Percentiles rank a stretch among this genome's conserved stretches.
phyloP scores from a whole-genome alignment of 2,888 invertebrate species.

The Drosophila parthenogenetica region DNA sequence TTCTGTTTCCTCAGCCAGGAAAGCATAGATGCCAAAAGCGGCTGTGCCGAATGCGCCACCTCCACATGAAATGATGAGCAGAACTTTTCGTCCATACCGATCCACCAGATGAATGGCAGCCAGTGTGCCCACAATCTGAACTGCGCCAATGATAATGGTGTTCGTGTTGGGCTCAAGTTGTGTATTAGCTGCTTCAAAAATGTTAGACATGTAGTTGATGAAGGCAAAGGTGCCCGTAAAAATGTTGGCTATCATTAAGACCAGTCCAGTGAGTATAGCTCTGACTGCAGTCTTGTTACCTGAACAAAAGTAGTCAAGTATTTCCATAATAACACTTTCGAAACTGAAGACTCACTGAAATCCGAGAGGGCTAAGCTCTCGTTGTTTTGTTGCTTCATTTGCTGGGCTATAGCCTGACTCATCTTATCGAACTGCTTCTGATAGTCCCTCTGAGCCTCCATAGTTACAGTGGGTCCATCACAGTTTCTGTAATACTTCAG shows the following conservation, averaged over 20 bases:
- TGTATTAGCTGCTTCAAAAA: slow-evolving; percentile 73
- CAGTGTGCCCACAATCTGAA: slow-evolving; percentile 77
- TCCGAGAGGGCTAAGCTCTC: slow-evolving; percentile 39
- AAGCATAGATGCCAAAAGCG: slow-evolving; percentile 74
- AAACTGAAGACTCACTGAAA: slow-evolving; percentile 64
- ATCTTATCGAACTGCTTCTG: slow-evolving; percentile 58
- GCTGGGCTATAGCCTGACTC: slow-evolving; percentile 43
- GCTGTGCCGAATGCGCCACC: slow-evolving; percentile 69
- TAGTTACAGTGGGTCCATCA: slow-evolving; percentile 47
- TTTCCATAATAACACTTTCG: too few species aligned
- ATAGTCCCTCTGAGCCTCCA: slow-evolving; percentile 63
- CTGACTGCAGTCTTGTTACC: slow-evolving; percentile 65
- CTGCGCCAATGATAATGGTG: slow-evolving; percentile 79
- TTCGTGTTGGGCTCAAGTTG: slow-evolving; percentile 75
- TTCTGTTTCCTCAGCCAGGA: slow-evolving; percentile 56
- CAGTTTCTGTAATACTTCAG: slow-evolving; percentile 70
- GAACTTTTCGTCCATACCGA: slow-evolving; percentile 70
- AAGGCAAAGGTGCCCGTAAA: slow-evolving; percentile 77
- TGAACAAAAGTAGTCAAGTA: slow-evolving; percentile 28
- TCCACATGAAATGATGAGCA: slow-evolving; percentile 68
- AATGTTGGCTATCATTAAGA: slow-evolving; percentile 69
- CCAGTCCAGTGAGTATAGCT: slow-evolving; percentile 64
- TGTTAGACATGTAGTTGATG: slow-evolving; percentile 79
- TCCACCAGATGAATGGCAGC: slow-evolving; percentile 75
- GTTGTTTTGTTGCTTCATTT: slow-evolving; percentile 30